Percentiles rank a stretch among this genome's conserved stretches.
Evolutionary conservation across 1,140 invertebrate genomes (phyloP).

Genomic region (Radopholus similis): DNA sequence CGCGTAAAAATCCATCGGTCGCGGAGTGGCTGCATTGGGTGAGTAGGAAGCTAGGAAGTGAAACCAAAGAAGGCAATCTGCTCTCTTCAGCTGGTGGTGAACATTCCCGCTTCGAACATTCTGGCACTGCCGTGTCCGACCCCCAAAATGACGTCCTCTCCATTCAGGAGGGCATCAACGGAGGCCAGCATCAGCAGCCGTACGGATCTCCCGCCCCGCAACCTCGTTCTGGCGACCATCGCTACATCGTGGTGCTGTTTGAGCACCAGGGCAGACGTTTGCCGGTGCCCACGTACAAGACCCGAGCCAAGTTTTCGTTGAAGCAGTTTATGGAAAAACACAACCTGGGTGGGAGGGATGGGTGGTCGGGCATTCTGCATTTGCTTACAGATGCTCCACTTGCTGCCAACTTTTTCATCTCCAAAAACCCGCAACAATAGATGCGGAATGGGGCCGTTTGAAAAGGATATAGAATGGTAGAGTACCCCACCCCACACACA

Average conservation of each 20-base stretch:
- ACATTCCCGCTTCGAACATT: constrained; percentile 58
- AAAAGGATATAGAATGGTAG: too few species aligned
- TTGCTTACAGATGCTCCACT: constrained; percentile 45
- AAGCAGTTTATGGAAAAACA: constrained; percentile 60
- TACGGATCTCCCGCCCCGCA: constrained; percentile 55
- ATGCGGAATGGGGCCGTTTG: too few species aligned
- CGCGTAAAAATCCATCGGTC: constrained; percentile 56
- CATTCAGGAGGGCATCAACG: constrained; percentile 9
- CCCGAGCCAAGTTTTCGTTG: constrained; percentile 53
- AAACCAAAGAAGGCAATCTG: too few species aligned
- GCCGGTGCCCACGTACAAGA: constrained; percentile 48
- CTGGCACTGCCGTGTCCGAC: constrained; percentile 49
- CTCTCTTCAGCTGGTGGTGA: constrained; percentile 54
- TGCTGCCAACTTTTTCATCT: constrained; percentile 56
- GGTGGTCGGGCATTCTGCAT: neutral
- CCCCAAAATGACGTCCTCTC: constrained; percentile 1
- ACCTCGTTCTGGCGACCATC: constrained; percentile 56
- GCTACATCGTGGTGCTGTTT: constrained; percentile 57
- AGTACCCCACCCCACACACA: too few species aligned
- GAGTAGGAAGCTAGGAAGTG: too few species aligned
- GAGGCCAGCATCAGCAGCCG: constrained; percentile 59
- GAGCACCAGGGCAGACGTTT: constrained; percentile 57
- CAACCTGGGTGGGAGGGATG: constrained; percentile 45
- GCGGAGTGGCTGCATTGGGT: constrained; percentile 60
- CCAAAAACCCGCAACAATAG: constrained; percentile 54